Conservation (phyloP, 1,140 invertebrate species). For the Ceratosolen solmsi region DNA sequence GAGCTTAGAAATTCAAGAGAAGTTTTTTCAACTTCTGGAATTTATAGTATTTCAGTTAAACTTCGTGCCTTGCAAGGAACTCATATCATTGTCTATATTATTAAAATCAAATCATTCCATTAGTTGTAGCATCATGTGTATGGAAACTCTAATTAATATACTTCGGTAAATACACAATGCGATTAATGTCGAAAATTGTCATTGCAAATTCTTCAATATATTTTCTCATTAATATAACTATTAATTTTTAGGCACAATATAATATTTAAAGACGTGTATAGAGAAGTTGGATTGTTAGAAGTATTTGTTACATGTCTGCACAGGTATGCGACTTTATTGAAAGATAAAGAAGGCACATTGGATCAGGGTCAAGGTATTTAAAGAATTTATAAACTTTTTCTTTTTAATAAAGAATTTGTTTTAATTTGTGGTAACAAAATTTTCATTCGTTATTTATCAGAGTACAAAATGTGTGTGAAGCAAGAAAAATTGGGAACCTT, state of each 20-base stretch:
- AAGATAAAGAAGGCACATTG: constrained; percentile 77
- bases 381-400: neutral
- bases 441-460: constrained; percentile 54
- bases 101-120: constrained; percentile 88
- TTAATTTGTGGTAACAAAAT: neutral
- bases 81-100: constrained; percentile 95
- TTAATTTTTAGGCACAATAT: constrained; percentile 81
- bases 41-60: constrained; percentile 98
- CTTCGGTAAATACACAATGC: constrained; percentile 77
- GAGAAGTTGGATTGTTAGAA: constrained; percentile 97
- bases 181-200: too few species aligned
- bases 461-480: constrained; percentile 76
- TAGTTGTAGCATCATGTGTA: constrained; percentile 88
- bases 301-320: constrained; percentile 95
- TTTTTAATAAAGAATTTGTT: neutral
- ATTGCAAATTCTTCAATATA: too few species aligned
- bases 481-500: constrained; percentile 87
- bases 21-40: constrained; percentile 96
- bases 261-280: constrained; percentile 97
- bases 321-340: constrained; percentile 86
- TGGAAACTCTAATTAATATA: constrained; percentile 91
- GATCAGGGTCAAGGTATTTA: constrained; percentile 68
- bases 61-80: constrained; percentile 98
- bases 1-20: constrained; percentile 92
- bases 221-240: too few species aligned